Conservation (phyloP, 2,797 vertebrate species). For the Sandelia bainsii region DNA sequence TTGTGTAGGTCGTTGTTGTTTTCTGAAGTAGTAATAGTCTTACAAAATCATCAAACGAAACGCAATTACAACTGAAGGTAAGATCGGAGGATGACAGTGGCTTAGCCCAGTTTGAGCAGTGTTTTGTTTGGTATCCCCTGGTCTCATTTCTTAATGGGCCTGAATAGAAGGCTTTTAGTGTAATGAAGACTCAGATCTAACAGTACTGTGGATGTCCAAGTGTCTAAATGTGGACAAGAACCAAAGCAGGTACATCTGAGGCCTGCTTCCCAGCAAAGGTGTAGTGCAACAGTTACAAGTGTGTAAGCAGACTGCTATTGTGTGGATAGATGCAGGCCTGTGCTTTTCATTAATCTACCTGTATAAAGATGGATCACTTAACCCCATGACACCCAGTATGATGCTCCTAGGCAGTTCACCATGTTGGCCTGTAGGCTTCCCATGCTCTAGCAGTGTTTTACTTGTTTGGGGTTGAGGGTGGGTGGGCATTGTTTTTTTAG, state of each 20-base stretch:
- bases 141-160: background rate
- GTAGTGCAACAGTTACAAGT: background rate
- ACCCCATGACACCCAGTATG: background rate
- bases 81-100: conserved; percentile 1
- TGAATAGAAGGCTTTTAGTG: background rate
- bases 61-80: background rate
- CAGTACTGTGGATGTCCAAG: background rate
- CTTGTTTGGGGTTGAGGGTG: background rate
- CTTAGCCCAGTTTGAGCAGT: conserved; percentile 13
- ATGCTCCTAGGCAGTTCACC: conserved; percentile 19
- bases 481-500: background rate
- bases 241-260: background rate
- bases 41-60: conserved; percentile 15
- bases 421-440: conserved; percentile 23
- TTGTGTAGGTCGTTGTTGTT: conserved; percentile 39
- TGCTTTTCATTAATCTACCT: conserved; percentile 17
- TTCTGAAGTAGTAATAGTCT: background rate
- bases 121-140: background rate
- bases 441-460: background rate
- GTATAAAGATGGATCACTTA: background rate
- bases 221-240: background rate
- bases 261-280: background rate
- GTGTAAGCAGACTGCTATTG: background rate
- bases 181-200: background rate
- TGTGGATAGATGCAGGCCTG: conserved; percentile 6